Evolutionary conservation across 2,797 vertebrate genomes (phyloP), one percentile per base, ranked within the genome.

Genomic region (Apodemus agrarius): DNA sequence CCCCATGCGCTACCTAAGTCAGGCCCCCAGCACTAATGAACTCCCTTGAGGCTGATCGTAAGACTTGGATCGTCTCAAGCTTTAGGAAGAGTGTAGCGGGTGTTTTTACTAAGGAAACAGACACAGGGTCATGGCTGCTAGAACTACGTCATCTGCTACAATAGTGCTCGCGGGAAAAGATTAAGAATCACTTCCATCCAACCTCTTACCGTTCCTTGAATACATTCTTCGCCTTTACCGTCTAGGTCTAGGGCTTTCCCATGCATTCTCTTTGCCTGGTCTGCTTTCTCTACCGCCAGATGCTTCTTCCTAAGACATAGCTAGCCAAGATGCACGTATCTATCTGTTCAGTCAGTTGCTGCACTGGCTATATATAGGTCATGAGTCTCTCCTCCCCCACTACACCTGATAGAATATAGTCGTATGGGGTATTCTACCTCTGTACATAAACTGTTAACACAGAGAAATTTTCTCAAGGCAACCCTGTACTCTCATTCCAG

Each of bases 71-170:
- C 85, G 52, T 59, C 61, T 83, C 65, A 31, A 72, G 69, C 69
- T 43, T 65, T 79, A 24, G 89, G 12, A 93, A 81, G 24, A 93
- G 67, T 24, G 72, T 26, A 59, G 9, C 6, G 19, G 52, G 26
- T 90, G 49, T 49, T 37, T 92, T 3, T 94, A 65, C 43, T 52
- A 87, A 76, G 52, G 87, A 91, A 89, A 59, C 85, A 54, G 43
- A n/a, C 43, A n/a, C 43, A 24, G 82, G 37, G 31, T 65, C 6
- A 84, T 22, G 19, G 43, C n/a, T 52, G 40, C 40, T 67, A 22
- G 63, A 49, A 22, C 43, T 46, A 26, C 24, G 43, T n/a, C 63
- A 10, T 52, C 63, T 52, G 31, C 43, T 67, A 49, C 34, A n/a
- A 10, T 52, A 19, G 67, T 49, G 9, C 76, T 83, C 52, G 11